Conservation (phyloP, 2,888 invertebrate genomes). For the Drosophila ochracea region DNA sequence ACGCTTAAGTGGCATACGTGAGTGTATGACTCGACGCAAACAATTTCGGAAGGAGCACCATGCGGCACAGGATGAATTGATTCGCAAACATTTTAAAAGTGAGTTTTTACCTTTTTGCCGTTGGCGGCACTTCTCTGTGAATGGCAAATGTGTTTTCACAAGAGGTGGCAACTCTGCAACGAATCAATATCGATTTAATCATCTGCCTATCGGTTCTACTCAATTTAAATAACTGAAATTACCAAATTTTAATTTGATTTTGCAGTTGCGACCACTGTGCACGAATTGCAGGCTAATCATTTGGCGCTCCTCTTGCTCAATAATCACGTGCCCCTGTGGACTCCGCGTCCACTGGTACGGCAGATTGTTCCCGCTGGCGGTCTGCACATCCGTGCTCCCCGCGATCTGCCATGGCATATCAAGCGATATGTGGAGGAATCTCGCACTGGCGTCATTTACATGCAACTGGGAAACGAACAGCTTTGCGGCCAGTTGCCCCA, state of each 20-base stretch:
- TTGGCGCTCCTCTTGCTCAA: constrained; percentile 86
- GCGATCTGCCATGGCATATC: constrained; percentile 84
- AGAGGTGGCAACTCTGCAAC: constrained; percentile 5
- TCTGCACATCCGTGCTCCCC: constrained; percentile 85
- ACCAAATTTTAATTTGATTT: background rate
- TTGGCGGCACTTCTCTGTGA: constrained; percentile 24
- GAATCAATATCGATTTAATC: background rate
- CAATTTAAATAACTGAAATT: background rate
- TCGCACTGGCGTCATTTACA: constrained; percentile 85
- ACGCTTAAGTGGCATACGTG: constrained; percentile 86
- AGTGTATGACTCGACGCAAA: constrained; percentile 78
- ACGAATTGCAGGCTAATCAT: constrained; percentile 85
- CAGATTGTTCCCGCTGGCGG: constrained; percentile 87
- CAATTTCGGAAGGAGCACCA: constrained; percentile 79
- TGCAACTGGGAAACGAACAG: constrained; percentile 86
- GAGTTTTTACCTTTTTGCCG: constrained; percentile 23
- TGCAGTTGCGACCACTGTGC: constrained; percentile 62
- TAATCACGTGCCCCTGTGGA: constrained; percentile 86
- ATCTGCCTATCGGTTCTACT: background rate
- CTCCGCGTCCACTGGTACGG: constrained; percentile 84
- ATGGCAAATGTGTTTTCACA: background rate
- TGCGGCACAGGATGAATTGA: constrained; percentile 80
- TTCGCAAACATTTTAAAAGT: constrained; percentile 82
- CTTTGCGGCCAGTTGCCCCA: constrained; percentile 84
- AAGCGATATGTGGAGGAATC: constrained; percentile 85